These are phyloP conservation scores for Crambe crambe DNA, from an alignment of 37 sponge, comb jelly and placozoan species.

Conservation along the genomic window DNA sequence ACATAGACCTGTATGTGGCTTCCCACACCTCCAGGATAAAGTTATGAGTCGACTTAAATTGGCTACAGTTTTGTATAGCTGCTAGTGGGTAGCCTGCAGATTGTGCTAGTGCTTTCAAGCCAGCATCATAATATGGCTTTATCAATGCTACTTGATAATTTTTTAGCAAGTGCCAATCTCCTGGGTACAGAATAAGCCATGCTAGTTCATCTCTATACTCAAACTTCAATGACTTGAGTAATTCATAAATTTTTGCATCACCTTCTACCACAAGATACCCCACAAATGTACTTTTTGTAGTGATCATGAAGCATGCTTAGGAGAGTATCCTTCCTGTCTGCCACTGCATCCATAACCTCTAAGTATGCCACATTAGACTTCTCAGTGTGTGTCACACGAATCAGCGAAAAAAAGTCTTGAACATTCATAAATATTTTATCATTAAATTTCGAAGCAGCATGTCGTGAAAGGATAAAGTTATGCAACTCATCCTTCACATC, in stretches of 20 bases:
- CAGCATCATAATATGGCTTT: too few species aligned
- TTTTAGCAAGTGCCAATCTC: conserved; percentile 36
- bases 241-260: conserved; percentile 23
- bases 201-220: conserved; percentile 16
- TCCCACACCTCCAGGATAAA: too few species aligned
- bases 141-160: too few species aligned
- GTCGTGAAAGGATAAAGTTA: too few species aligned
- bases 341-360: conserved; percentile 18
- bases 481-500: too few species aligned
- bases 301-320: background rate
- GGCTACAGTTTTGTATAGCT: too few species aligned
- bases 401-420: conserved; percentile 7
- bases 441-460: too few species aligned
- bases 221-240: conserved; percentile 8
- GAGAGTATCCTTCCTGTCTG: conserved; percentile 25
- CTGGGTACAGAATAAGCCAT: conserved; percentile 17
- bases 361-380: conserved; percentile 9
- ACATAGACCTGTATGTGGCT: too few species aligned
- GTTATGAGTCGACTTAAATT: too few species aligned
- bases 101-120: too few species aligned
- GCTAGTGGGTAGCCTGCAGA: too few species aligned
- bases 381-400: conserved; percentile 24
- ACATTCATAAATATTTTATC: conserved; percentile 16
- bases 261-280: conserved; percentile 22
- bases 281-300: background rate